These are phyloP conservation scores for Lordiphosa clarofinis DNA, from an alignment of 1,140 invertebrate genomes.

Conservation along the genomic window DNA sequence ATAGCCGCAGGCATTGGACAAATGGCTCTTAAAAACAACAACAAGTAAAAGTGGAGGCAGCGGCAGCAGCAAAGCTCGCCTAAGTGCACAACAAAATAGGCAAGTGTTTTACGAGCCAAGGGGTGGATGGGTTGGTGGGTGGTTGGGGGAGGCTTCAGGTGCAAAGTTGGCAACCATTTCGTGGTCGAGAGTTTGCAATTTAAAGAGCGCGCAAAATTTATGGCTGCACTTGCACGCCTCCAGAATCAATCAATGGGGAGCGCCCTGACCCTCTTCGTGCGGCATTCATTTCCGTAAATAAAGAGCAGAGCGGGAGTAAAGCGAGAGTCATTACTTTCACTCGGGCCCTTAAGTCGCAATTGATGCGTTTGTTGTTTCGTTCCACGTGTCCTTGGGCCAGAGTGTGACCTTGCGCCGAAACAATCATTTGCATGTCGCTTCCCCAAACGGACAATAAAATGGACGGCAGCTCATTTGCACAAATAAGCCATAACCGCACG, in stretches of 20 bases:
- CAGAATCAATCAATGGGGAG: conserved; percentile 29
- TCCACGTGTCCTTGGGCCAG: conserved; percentile 27
- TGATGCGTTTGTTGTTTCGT: conserved; percentile 31
- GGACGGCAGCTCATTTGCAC: conserved; percentile 70
- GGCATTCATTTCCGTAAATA: conserved; percentile 6
- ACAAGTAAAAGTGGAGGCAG: neutral
- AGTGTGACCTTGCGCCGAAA: conserved; percentile 55
- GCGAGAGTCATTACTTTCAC: conserved; percentile 38
- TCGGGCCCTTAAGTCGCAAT: conserved; percentile 31
- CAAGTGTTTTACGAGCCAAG: conserved; percentile 50
- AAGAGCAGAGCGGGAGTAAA: conserved; percentile 3
- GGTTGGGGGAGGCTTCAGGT: conserved; percentile 9
- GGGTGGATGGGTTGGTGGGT: conserved; percentile 7
- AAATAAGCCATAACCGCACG: conserved; percentile 71
- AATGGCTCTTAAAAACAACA: conserved; percentile 47
- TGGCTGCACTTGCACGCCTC: conserved; percentile 22
- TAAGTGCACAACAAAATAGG: conserved; percentile 37
- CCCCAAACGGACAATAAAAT: conserved; percentile 60
- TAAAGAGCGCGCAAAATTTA: conserved; percentile 31
- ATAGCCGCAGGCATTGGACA: conserved; percentile 48
- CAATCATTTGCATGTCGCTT: conserved; percentile 64
- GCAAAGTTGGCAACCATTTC: conserved; percentile 46
- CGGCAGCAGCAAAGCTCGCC: conserved; percentile 20
- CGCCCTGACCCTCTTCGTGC: neutral
- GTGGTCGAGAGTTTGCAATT: conserved; percentile 43